A percentile compares a stretch with the other conserved stretches of the same genome.
phyloP scores from a whole-genome alignment of 1,140 invertebrate genomes.

The Monochamus saltuarius region DNA sequence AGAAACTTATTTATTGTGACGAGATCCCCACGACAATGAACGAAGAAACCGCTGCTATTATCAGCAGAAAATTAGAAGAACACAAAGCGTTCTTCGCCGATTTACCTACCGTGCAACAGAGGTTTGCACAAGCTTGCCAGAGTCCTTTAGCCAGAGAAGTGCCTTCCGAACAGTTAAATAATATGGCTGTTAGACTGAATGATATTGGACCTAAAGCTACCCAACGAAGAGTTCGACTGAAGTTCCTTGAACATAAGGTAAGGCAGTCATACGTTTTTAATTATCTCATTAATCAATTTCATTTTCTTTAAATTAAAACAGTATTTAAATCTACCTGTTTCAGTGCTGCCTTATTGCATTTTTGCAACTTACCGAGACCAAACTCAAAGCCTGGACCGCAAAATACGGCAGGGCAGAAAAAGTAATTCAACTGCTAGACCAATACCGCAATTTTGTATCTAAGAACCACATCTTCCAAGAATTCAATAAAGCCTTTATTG shows the following conservation, averaged over 20 bases:
- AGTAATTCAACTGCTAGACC: conserved; percentile 79
- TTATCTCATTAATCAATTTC: too few species aligned
- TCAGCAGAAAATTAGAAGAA: conserved; percentile 84
- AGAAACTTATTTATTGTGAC: conserved; percentile 77
- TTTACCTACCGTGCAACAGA: conserved; percentile 70
- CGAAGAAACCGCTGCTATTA: conserved; percentile 81
- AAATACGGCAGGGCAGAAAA: conserved; percentile 85
- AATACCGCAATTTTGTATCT: conserved; percentile 90
- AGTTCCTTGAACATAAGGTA: conserved; percentile 86
- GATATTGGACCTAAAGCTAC: conserved; percentile 69
- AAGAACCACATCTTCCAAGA: conserved; percentile 91
- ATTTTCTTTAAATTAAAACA: conserved; percentile 2
- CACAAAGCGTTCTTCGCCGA: conserved; percentile 88
- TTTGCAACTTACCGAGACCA: conserved; percentile 84
- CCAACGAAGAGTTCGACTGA: conserved; percentile 76
- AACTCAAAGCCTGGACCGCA: conserved; percentile 82
- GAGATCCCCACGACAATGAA: conserved; percentile 80
- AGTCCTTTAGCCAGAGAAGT: conserved; percentile 65
- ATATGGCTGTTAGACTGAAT: conserved; percentile 74
- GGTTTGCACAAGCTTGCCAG: conserved; percentile 70
- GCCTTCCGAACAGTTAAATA: conserved; percentile 74
- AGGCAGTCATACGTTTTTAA: too few species aligned
- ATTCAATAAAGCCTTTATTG: conserved; percentile 87
- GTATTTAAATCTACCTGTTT: conserved; percentile 32
- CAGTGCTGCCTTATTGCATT: conserved; percentile 87